Base-by-base conservation (phyloP, 2,113 vertebrate genomes). In the Ageneiosus marmoratus region DNA sequence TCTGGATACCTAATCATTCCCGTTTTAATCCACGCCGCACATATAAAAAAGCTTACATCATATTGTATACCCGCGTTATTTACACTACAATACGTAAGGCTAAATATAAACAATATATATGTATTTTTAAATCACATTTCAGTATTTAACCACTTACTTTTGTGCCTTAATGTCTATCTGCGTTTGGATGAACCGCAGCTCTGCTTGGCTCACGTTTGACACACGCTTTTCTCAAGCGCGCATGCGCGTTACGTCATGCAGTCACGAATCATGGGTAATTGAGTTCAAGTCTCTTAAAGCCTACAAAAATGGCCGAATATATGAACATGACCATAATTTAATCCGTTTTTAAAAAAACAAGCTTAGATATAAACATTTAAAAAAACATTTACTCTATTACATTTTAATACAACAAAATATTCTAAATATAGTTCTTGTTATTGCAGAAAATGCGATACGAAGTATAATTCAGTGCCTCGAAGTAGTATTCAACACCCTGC, bases 191-290 rank as follows among this genome's bases (percentile, higher is more conserved):
- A 78, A 83, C 62, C 5, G 37, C 41, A 48, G 46, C 58, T 41
- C 29, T 29, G 46, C 32, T 11, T 63, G 16, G 56, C n/a, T 73
- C 76, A 79, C 83, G 63, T 41, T 44, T 37, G 51, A 55, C 29
- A 46, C 60, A 80, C 34, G 62, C 16, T 41, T 77, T 24, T 60
- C 74, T 34, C 78, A 83, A 44, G 29, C 44, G 41, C 60, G 81
- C 44, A 29, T 62, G 81, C 81, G 86, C 11, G 58, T 4, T 18
- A 72, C 65, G 34, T 70, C 34, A 27, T 83, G 72, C 27, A 50
- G 27, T 34, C 1, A 79, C 0, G 76, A 11, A 62, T 77, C 20
- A 46, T 84, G 77, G 83, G 83, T 79, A 24, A n/a, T 32, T 13
- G 51, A 20, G 82, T 84, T 41, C 41, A 55, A 18, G 46, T 18